These are phyloP conservation scores for Agelastica alni DNA, from an alignment of 2,888 invertebrate genomes.

Conservation along the genomic window DNA sequence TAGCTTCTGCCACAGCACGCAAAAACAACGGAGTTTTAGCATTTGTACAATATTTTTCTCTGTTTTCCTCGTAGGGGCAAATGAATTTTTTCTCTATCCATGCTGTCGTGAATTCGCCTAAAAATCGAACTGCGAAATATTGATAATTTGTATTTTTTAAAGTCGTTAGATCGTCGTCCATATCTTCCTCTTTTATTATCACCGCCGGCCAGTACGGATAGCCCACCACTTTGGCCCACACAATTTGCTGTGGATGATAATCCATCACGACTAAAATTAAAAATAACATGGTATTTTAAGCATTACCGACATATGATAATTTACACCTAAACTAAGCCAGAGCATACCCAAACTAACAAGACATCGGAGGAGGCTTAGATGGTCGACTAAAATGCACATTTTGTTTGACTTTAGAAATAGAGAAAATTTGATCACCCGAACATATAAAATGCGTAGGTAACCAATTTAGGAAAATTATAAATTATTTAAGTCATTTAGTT, in stretches of 20 bases:
- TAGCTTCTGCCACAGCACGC: background rate
- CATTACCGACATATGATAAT: too few species aligned
- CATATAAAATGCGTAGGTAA: too few species aligned
- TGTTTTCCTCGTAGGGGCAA: background rate
- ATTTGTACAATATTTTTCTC: background rate
- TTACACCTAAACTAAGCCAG: too few species aligned
- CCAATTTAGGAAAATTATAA: too few species aligned
- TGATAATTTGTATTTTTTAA: background rate
- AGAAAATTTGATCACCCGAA: too few species aligned
- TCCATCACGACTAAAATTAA: background rate
- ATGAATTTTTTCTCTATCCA: background rate
- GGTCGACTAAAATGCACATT: too few species aligned
- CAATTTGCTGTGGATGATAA: background rate
- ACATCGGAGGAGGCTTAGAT: too few species aligned
- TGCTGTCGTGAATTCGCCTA: background rate
- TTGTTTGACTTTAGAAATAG: too few species aligned
- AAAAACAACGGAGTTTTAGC: background rate
- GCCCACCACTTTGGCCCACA: slow-evolving; percentile 4
- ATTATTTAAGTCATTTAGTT: too few species aligned
- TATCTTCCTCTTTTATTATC: background rate
- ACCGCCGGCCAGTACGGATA: slow-evolving; percentile 2
- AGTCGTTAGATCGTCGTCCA: background rate
- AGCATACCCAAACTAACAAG: too few species aligned
- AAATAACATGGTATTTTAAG: background rate
- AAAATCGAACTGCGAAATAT: background rate